Evolutionary conservation across 35 echinoderm and acorn worm genomes (phyloP), one percentile per base, ranked within the genome.

Genomic region (Apostichopus parvimensis): DNA sequence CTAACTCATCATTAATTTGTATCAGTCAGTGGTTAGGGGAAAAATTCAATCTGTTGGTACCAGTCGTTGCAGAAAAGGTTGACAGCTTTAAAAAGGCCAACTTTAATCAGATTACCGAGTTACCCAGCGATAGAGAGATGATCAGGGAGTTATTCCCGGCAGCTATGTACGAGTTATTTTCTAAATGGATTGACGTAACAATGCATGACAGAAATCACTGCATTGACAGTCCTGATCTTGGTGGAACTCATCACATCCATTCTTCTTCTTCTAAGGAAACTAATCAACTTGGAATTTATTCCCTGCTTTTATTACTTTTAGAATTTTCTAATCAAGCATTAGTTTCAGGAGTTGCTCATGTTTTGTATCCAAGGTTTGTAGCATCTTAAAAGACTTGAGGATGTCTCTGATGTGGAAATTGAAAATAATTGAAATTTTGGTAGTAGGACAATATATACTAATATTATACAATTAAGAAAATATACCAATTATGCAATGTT

Each of bases 321-420:
- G 88, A 90, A 90, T 90, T 90, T 77, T 25, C 88, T 5, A 90
- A 90, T 73, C 88, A 90, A 78, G 88, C 88, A 28, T 90, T 90
- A 78, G 88, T 90, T 53, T 90, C 88, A 54, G 88, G 88, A 6
- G 88, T 90, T 90, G 88, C 88, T 61, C 88, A 90, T 90, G 88
- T 90, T 5, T 68, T 90, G 10, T 90, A 90, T 56, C 88, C 88
- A 90, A 75, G 85, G 6, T 87, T 87, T 66, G 85, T 87, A 58
- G 54, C 79, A 53, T 56, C 79, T 55, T 82, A 82, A 45, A 4
- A 45, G 2, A 45, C 34, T 45, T 4, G 34, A 45, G 34, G 34
- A 45, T 45, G 34, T 45, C 34, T 45, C 34, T 45, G 34, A 45
- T 45, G 34, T 45, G 34, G 34, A 45, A 45, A 45, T 45, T 45